Evolutionary conservation across 2,797 vertebrate genomes (phyloP).

Genomic region (Alosa sapidissima): DNA sequence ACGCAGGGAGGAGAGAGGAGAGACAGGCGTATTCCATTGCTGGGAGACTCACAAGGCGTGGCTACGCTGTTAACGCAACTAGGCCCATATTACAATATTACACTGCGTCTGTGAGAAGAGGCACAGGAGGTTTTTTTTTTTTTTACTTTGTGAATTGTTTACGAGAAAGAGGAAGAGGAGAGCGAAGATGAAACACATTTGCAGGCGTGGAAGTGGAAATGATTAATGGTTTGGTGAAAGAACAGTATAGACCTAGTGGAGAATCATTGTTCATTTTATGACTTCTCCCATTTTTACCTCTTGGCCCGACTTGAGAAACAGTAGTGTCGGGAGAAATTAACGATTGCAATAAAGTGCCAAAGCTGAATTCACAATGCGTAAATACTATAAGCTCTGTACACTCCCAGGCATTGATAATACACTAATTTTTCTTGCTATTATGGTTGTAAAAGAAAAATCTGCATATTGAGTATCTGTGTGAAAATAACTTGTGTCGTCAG

Average conservation of each 20-base stretch:
- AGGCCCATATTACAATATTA: constrained; percentile 8
- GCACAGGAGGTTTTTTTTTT: neutral
- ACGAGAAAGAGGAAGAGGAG: constrained; percentile 13
- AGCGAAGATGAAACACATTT: constrained; percentile 6
- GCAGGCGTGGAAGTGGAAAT: constrained; percentile 8
- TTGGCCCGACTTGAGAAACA: constrained; percentile 45
- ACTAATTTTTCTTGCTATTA: constrained; percentile 39
- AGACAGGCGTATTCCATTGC: neutral
- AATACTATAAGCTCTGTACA: constrained; percentile 39
- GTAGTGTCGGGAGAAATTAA: constrained; percentile 39
- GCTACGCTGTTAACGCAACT: neutral
- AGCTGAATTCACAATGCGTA: constrained; percentile 39
- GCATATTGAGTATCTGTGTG: constrained; percentile 38
- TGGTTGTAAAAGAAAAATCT: constrained; percentile 38
- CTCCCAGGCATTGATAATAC: constrained; percentile 48
- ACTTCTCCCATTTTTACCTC: constrained; percentile 34
- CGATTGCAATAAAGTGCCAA: constrained; percentile 38
- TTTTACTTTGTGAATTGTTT: constrained; percentile 32
- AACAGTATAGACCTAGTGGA: neutral
- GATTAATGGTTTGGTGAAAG: constrained; percentile 12
- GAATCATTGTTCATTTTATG: constrained; percentile 25
- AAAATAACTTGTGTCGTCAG: constrained; percentile 47
- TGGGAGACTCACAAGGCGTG: neutral
- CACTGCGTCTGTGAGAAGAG: neutral
- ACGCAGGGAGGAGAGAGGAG: neutral